These are phyloP conservation scores for Propithecus coquereli DNA, from an alignment of 2,113 vertebrate species.

Conservation along the genomic window DNA sequence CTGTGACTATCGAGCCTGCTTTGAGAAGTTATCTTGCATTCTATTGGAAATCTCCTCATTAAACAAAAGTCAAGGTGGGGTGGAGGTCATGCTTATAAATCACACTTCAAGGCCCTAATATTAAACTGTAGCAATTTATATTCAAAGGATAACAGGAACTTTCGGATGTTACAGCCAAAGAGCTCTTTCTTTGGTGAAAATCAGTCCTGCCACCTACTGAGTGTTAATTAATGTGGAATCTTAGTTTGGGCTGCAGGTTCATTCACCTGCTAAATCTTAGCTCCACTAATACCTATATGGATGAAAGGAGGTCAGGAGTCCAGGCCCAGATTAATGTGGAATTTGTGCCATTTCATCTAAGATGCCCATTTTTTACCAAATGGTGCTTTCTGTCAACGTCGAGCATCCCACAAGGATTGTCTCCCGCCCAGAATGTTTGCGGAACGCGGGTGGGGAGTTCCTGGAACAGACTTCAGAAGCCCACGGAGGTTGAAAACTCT, in stretches of 20 bases:
- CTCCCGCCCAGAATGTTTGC: constrained; percentile 3
- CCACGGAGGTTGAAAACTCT: not conserved
- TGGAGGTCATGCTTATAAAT: not conserved
- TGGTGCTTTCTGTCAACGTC: not conserved
- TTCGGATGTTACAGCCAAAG: not conserved
- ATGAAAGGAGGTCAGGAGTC: not conserved
- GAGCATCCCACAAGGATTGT: not conserved
- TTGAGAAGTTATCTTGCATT: not conserved
- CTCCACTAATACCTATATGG: not conserved
- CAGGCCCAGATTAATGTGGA: not conserved
- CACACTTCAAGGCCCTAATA: not conserved
- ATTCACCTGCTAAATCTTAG: not conserved
- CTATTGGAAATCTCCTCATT: not conserved
- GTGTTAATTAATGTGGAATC: not conserved
- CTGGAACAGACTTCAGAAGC: constrained; percentile 45
- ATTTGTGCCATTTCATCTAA: not conserved
- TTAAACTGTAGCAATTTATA: not conserved
- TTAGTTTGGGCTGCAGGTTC: not conserved
- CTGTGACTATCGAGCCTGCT: not conserved
- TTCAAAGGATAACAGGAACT: not conserved
- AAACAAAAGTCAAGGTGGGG: not conserved
- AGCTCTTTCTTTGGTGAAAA: not conserved
- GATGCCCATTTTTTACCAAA: not conserved
- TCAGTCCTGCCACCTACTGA: not conserved
- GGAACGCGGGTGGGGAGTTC: not conserved